These are phyloP conservation scores for Neocrepidodera transversa DNA, from an alignment of 2,888 invertebrate species.

Conservation along the genomic window DNA sequence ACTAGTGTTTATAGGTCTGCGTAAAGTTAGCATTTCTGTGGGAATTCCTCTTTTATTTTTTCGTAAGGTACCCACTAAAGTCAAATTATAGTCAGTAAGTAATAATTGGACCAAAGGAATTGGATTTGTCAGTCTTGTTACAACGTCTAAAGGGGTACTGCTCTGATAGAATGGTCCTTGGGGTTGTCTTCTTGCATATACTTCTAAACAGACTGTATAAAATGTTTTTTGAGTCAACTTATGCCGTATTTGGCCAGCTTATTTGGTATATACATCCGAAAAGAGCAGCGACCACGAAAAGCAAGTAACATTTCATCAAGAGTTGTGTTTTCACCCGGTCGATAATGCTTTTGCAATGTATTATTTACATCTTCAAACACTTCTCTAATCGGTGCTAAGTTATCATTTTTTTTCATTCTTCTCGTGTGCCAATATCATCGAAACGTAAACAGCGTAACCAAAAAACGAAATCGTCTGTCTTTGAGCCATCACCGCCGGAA, in stretches of 20 bases:
- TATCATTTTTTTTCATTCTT: conserved; percentile 14
- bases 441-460: conserved; percentile 16
- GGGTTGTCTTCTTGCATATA: conserved; percentile 28
- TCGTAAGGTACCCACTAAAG: conserved; percentile 39
- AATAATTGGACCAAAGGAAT: conserved; percentile 9
- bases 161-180: conserved; percentile 18
- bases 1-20: conserved; percentile 7
- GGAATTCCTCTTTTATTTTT: conserved; percentile 38
- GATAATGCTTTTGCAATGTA: conserved; percentile 6
- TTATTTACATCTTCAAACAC: conserved; percentile 17
- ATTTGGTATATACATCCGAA: conserved; percentile 27
- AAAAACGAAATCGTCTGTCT: conserved; percentile 22
- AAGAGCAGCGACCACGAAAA: conserved; percentile 24
- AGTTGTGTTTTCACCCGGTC: conserved; percentile 4
- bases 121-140: too few relatives aligned
- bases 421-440: conserved; percentile 17
- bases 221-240: conserved; percentile 23
- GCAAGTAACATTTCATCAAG: conserved; percentile 29
- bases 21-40: conserved; percentile 5
- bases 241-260: conserved; percentile 27
- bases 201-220: conserved; percentile 25
- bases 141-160: conserved; percentile 35
- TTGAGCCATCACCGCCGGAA: conserved; percentile 18
- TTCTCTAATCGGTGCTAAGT: conserved; percentile 24
- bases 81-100: conserved; percentile 26